Evolutionary conservation across 2,797 vertebrate species (phyloP), one percentile per base, ranked within the genome.

Genomic region (Cyprinella venusta): DNA sequence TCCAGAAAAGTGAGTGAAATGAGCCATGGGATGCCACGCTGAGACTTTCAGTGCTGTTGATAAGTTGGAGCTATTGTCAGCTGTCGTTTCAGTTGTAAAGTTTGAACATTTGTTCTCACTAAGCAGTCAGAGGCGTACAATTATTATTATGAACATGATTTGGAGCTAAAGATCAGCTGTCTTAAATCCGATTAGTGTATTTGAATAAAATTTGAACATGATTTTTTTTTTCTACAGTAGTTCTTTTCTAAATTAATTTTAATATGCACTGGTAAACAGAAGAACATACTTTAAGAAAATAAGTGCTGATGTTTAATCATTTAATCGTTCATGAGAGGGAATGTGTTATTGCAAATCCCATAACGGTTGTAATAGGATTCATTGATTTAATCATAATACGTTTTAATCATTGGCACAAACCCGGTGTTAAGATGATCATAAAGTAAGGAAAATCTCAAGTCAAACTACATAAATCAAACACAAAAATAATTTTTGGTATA

Each of bases 141-240:
- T 67, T 68, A 84, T 67, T 68, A 84, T 67, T 65, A 80, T 80
- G 63, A 78, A 76, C 52, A 78, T 64, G 19, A 69, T 56, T 80
- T 88, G 79, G 77, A 80, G 75, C n/a, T 67, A 71, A 84, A 77
- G 83, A 80, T 42, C 78, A 78, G 30, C 69, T 69, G 50, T 67
- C 71, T 80, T 86, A 56, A 80, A 80, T 84, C 24, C 70, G 56
- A 56, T 65, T 38, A 71, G 50, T 70, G 48, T 67, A 67, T 82
- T 50, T 80, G 21, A 68, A 24, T 8, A 52, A 2, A 7, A 18
- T 67, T 36, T 67, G 8, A 70, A 69, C 4, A 15, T 45, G 15
- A 61, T 54, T 71, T 36, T 45, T 30, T 30, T 30, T 30, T 30
- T 30, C n/a, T n/a, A n/a, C n/a, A n/a, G n/a, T n/a, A n/a, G n/a